These are phyloP conservation scores for Tillus elongatus DNA, from an alignment of 2,888 invertebrate genomes.

Conservation along the genomic window DNA sequence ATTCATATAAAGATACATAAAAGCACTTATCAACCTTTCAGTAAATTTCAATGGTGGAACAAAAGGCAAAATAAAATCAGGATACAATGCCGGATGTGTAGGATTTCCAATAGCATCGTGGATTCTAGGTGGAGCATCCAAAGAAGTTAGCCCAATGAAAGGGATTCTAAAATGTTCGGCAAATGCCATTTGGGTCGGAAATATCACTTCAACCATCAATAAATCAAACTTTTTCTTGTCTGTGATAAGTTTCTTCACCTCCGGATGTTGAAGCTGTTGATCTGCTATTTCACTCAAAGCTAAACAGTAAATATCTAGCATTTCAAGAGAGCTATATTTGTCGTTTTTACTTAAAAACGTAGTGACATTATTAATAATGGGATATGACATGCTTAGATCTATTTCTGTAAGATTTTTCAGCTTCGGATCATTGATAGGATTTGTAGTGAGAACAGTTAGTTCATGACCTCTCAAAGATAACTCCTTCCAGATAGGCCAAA, in stretches of 20 bases:
- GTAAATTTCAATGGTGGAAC: not conserved
- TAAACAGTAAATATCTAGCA: slow-evolving; percentile 2
- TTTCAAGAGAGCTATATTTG: not conserved
- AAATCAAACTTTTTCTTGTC: slow-evolving; percentile 33
- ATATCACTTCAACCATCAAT: slow-evolving; percentile 27
- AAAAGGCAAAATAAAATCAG: slow-evolving; percentile 24
- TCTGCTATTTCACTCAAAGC: slow-evolving; percentile 16
- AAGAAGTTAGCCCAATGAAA: slow-evolving; percentile 28
- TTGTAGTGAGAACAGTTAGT: slow-evolving; percentile 31
- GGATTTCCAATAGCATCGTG: slow-evolving; percentile 29
- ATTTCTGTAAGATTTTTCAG: slow-evolving; percentile 33
- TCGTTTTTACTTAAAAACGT: not conserved
- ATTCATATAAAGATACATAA: not conserved
- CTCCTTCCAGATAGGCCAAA: slow-evolving; percentile 29
- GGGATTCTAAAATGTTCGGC: slow-evolving; percentile 28
- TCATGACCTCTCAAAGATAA: slow-evolving; percentile 32
- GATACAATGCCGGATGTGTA: slow-evolving; percentile 29
- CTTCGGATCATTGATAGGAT: slow-evolving; percentile 28
- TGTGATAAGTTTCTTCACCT: slow-evolving; percentile 26
- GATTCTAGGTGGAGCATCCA: slow-evolving; percentile 22
- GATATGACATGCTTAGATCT: slow-evolving; percentile 25
- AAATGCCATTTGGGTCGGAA: slow-evolving; percentile 26
- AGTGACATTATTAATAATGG: slow-evolving; percentile 13
- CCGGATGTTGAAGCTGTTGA: slow-evolving; percentile 21
- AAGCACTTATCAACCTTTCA: not conserved